A percentile compares a stretch with the other conserved stretches of the same genome.
Evolutionary conservation across 2,797 vertebrate species (phyloP).

Genomic region (Gymnothorax reevesii): DNA sequence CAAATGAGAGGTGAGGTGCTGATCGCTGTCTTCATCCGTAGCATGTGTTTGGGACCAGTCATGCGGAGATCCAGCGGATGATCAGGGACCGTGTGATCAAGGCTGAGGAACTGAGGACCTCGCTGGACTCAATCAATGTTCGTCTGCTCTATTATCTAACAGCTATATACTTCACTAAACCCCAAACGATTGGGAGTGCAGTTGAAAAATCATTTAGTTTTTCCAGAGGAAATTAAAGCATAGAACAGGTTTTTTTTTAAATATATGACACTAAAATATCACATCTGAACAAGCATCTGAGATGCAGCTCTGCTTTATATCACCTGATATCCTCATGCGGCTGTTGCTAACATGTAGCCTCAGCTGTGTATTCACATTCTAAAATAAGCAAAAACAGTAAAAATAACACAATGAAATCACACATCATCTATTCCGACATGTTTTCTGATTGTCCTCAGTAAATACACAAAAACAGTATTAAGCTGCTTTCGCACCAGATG

Average conservation of each 20-base stretch:
- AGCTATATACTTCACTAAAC: not conserved
- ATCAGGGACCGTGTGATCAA: slow-evolving; percentile 61
- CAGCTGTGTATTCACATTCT: not conserved
- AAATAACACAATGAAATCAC: not conserved
- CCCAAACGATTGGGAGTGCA: not conserved
- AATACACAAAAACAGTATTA: not conserved
- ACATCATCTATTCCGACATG: not conserved
- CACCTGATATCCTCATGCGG: not conserved
- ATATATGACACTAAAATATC: not conserved
- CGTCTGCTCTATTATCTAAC: not conserved
- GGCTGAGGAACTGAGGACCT: slow-evolving; percentile 62
- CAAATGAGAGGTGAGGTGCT: slow-evolving; percentile 16
- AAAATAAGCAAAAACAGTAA: not conserved
- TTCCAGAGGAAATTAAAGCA: not conserved
- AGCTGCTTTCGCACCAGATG: no score
- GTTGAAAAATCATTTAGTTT: not conserved
- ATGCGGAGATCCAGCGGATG: slow-evolving; percentile 63
- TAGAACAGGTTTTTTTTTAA: not conserved
- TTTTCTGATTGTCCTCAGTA: not conserved
- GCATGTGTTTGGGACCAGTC: slow-evolving; percentile 51
- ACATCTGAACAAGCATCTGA: not conserved
- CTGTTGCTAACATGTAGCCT: not conserved
- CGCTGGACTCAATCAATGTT: slow-evolving; percentile 60
- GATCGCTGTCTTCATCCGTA: slow-evolving; percentile 36
- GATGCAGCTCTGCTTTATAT: not conserved